Base-by-base conservation (phyloP, 2,113 vertebrate species). In the Heptranchias perlo region DNA sequence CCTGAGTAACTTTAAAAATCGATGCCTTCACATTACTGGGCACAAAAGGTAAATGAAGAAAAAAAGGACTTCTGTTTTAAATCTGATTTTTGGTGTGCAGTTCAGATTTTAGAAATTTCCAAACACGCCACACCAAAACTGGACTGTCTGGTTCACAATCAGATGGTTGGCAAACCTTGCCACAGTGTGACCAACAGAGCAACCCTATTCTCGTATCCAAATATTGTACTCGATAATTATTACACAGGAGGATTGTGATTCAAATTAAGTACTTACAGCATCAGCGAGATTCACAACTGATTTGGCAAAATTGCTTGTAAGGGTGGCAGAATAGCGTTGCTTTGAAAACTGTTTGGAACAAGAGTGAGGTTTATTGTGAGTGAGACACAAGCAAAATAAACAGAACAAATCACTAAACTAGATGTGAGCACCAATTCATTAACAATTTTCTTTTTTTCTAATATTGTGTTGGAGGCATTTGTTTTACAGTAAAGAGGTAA, bases 241-340 rank as follows among this genome's bases (percentile, higher is more conserved):
- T 65, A 67, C 44, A 49, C 52, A 65, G 6, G 18, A n/a, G 16
- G 58, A 5, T 8, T n/a, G 44, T 92, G 67, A 28, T 39, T 91
- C 35, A 44, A 86, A 7, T 11, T 62, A 76, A 67, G 39, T 89
- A 44, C 98, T 98, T 96, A 99, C 99, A 97, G 98, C 98, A 54
- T 99, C 99, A 0, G 99, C 99, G 97, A 99, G 98, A 97, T 99
- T 99, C 97, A 99, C 99, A 96, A 99, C 98, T 0, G 99, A 98
- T 98, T 99, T 99, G 97, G 99, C 99, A 8, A 99, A 99, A 97
- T 99, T 99, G 98, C 98, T 99, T 97, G 98, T 98, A 97, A 99
- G 98, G 97, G 98, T 98, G 96, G 98, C 98, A 0, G 99, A 99
- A 78, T 97, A 97, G 13, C 98, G 98, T 97, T 98, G 97, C 98